Evolutionary conservation across 2,888 invertebrate genomes (phyloP).

Genomic region (Coelinius sp.): DNA sequence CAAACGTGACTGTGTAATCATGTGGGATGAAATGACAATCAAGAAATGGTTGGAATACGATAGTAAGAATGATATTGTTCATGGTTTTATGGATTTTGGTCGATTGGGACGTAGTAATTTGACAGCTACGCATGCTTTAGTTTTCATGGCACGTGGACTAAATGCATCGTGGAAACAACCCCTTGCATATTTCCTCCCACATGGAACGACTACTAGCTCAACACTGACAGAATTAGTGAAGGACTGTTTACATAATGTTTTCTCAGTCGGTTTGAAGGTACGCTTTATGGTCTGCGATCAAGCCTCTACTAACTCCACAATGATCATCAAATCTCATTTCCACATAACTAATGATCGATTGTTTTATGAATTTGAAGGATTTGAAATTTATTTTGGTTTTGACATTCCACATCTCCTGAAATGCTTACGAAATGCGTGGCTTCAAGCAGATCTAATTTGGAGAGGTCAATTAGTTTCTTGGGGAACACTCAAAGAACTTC

Average conservation of each 20-base stretch:
- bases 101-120: slow-evolving; percentile 40
- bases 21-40: too few species aligned
- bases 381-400: slow-evolving; percentile 46
- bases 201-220: neutral
- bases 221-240: neutral
- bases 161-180: slow-evolving; percentile 51
- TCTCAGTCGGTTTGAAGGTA: neutral
- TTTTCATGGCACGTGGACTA: slow-evolving; percentile 52
- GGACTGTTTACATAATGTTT: neutral
- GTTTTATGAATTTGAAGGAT: slow-evolving; percentile 29
- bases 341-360: slow-evolving; percentile 45
- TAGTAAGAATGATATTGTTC: slow-evolving; percentile 46
- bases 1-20: too few species aligned
- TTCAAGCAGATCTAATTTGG: slow-evolving; percentile 38
- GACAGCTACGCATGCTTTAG: slow-evolving; percentile 47
- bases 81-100: slow-evolving; percentile 51
- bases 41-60: too few species aligned
- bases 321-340: slow-evolving; percentile 41
- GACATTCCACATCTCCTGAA: slow-evolving; percentile 50
- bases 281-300: slow-evolving; percentile 47
- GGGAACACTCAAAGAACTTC: slow-evolving; percentile 42
- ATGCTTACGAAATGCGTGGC: slow-evolving; percentile 47
- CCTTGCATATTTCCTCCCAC: slow-evolving; percentile 45
- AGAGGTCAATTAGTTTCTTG: slow-evolving; percentile 40
- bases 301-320: slow-evolving; percentile 45